Percentiles rank a stretch among this genome's conserved stretches.
phyloP scores from a whole-genome alignment of 2,797 vertebrate species.

The Spinus pinus region DNA sequence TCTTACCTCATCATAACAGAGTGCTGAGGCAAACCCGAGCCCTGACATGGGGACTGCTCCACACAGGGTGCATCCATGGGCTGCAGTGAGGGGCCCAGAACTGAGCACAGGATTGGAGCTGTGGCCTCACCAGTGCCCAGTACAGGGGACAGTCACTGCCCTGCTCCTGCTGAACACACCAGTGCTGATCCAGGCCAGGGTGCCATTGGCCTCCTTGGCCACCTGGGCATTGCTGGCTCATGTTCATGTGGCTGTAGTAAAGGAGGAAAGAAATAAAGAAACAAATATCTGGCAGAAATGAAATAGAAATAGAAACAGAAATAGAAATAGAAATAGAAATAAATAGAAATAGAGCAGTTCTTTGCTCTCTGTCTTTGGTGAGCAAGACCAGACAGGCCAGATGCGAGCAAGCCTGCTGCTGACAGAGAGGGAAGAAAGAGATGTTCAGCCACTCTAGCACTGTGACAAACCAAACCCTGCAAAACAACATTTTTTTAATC shows the following conservation, averaged over 20 bases:
- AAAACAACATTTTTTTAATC: not conserved
- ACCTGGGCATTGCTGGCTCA: accelerated
- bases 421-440: not conserved
- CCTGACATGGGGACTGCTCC: accelerated
- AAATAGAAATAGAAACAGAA: not conserved
- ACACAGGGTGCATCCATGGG: not conserved
- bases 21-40: not conserved
- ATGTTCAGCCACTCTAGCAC: not conserved
- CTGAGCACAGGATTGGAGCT: accelerated
- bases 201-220: accelerated
- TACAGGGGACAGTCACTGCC: accelerated
- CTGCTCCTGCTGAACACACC: not conserved
- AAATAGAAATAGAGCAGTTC: not conserved
- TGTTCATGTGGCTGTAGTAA: not conserved
- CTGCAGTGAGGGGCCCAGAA: accelerated
- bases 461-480: not conserved
- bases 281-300: not conserved
- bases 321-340: too few relatives aligned
- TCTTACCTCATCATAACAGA: not conserved
- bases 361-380: not conserved
- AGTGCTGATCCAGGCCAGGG: not conserved
- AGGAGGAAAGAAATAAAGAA: not conserved
- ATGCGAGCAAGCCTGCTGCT: not conserved
- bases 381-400: not conserved
- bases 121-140: accelerated